phyloP scores from a whole-genome alignment of 2,113 vertebrate species.

The Alaudala cheleensis region DNA sequence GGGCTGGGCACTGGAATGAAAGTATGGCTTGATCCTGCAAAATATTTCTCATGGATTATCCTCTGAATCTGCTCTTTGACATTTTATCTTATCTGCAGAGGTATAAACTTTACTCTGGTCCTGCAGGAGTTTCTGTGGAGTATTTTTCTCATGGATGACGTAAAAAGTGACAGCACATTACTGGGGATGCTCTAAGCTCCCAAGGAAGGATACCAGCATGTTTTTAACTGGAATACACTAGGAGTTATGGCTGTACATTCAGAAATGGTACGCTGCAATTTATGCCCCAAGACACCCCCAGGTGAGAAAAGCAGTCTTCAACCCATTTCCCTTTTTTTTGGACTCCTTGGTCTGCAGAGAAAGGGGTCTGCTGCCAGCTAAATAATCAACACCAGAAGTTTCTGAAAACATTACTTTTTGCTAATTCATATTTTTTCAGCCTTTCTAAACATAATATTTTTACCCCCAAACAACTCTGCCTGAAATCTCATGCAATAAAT shows the following conservation, averaged over 20 bases:
- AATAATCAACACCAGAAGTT: not conserved
- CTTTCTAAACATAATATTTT: not conserved
- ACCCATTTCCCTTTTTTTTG: rapidly evolving
- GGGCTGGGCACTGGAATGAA: not conserved
- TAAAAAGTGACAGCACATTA: not conserved
- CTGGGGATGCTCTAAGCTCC: not conserved
- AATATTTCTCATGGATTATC: not conserved
- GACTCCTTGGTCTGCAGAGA: not conserved
- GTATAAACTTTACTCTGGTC: not conserved
- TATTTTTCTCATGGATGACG: not conserved
- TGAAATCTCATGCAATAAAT: not conserved
- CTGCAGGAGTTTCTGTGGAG: not conserved
- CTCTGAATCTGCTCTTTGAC: not conserved
- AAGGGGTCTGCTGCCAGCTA: not conserved
- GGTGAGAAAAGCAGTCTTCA: not conserved
- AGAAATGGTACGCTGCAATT: not conserved
- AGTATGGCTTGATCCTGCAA: not conserved
- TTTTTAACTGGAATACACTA: not conserved
- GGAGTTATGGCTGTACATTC: not conserved
- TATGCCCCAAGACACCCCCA: not conserved
- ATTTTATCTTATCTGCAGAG: not conserved
- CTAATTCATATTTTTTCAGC: not conserved
- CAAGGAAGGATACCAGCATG: not conserved
- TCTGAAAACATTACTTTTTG: not conserved
- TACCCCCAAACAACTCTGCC: not conserved